Conservation (phyloP, 2,888 invertebrate genomes). For the Rhimphoctona megacephalus region DNA sequence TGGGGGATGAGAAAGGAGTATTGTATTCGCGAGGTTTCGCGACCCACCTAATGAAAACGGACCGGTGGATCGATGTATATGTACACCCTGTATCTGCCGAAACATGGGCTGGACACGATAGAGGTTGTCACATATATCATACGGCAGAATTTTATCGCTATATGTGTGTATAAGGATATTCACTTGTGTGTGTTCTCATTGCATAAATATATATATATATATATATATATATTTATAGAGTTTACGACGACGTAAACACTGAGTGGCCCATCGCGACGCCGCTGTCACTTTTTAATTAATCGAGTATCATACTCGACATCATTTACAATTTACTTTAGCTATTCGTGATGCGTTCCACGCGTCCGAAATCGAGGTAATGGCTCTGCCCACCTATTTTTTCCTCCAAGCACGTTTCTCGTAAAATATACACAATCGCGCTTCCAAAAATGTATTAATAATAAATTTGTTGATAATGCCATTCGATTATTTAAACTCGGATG, state of each 20-base stretch:
- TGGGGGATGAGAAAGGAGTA: constrained; percentile 5
- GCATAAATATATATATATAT: constrained; percentile 1
- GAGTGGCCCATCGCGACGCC: constrained; percentile 22
- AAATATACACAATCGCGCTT: not conserved
- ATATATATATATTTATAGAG: constrained; percentile 1
- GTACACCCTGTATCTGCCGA: constrained; percentile 5
- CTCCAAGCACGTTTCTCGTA: not conserved
- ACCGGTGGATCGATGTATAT: constrained; percentile 35
- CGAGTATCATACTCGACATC: constrained; percentile 61
- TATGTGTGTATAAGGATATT: not conserved
- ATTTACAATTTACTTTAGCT: constrained; percentile 62
- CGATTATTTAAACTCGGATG: not conserved
- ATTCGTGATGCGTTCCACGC: not conserved
- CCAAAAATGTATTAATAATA: not conserved
- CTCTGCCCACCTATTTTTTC: not conserved
- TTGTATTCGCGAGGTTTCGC: constrained; percentile 50
- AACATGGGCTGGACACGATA: constrained; percentile 38
- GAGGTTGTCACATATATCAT: constrained; percentile 56
- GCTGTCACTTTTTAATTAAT: constrained; percentile 62
- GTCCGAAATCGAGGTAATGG: not conserved
- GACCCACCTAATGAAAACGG: constrained; percentile 59
- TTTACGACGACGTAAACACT: not conserved
- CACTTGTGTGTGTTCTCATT: not conserved
- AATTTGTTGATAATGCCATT: not conserved
- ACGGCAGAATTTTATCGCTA: constrained; percentile 29